Percentiles rank a stretch among this genome's conserved stretches.
Evolutionary conservation across 2,797 vertebrate species (phyloP).

Genomic region (Molossus alvarezi): DNA sequence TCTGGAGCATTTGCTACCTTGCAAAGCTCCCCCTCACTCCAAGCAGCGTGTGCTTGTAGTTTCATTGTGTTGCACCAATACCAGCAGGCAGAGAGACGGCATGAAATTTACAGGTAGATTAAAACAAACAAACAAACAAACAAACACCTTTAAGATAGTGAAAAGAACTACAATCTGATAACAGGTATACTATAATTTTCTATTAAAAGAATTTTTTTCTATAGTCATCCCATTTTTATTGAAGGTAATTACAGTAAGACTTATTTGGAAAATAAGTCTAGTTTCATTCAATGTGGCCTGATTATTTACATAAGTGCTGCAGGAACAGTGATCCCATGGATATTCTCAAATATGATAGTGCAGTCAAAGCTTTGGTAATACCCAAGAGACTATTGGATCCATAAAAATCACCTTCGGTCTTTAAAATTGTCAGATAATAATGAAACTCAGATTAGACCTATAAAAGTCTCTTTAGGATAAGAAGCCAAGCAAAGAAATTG

Average conservation of each 20-base stretch:
- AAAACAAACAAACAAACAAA: background rate
- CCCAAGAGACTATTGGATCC: background rate
- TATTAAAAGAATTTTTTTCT: background rate
- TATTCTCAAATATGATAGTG: slow-evolving; percentile 14
- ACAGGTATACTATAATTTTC: background rate
- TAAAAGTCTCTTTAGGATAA: background rate
- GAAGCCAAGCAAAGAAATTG: slow-evolving; percentile 2
- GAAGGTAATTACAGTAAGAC: background rate
- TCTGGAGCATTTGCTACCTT: too few relatives aligned
- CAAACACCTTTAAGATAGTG: background rate
- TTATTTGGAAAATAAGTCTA: background rate
- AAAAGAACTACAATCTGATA: background rate
- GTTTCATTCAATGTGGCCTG: background rate
- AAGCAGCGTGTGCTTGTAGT: too few relatives aligned
- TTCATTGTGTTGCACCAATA: too few relatives aligned
- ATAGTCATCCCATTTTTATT: background rate
- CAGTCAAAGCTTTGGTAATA: background rate
- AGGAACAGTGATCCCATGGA: background rate
- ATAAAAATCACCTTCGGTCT: background rate
- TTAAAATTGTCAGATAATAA: background rate
- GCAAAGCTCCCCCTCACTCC: too few relatives aligned
- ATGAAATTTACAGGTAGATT: background rate
- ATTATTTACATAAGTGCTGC: slow-evolving; percentile 9
- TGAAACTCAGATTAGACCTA: background rate
- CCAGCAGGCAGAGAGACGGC: too few relatives aligned